Conservation (phyloP, 2,797 vertebrate genomes). For the Margarornis squamiger region DNA sequence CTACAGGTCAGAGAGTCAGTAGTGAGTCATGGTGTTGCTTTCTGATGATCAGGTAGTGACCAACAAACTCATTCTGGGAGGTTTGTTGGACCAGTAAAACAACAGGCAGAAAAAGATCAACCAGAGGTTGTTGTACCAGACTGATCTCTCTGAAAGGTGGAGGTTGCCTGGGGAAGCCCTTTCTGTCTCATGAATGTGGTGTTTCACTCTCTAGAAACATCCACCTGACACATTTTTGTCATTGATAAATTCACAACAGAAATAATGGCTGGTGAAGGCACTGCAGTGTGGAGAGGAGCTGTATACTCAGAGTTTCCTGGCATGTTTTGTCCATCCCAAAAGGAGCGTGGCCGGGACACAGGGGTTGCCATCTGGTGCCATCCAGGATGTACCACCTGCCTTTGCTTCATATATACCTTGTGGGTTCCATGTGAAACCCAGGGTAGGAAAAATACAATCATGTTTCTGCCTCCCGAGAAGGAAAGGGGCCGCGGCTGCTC, state of each 20-base stretch:
- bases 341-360: rapidly evolving
- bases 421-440: neutral
- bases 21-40: neutral
- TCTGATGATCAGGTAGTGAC: neutral
- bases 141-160: neutral
- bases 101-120: neutral
- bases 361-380: neutral
- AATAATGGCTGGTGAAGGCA: rapidly evolving
- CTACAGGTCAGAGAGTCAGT: rapidly evolving
- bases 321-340: rapidly evolving
- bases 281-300: rapidly evolving
- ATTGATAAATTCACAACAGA: rapidly evolving
- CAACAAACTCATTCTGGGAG: too few relatives aligned
- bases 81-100: neutral
- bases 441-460: neutral
- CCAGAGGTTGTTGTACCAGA: rapidly evolving
- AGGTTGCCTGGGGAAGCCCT: neutral
- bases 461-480: neutral
- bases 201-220: neutral
- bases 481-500: rapidly evolving
- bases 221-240: neutral
- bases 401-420: rapidly evolving
- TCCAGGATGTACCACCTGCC: neutral
- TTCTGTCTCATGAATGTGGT: rapidly evolving
- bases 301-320: rapidly evolving